A percentile compares a stretch with the other conserved stretches of the same genome.
phyloP scores from a whole-genome alignment of 30 jellyfish, hydroid and myxozoan species.

The Turritopsis dohrnii region DNA sequence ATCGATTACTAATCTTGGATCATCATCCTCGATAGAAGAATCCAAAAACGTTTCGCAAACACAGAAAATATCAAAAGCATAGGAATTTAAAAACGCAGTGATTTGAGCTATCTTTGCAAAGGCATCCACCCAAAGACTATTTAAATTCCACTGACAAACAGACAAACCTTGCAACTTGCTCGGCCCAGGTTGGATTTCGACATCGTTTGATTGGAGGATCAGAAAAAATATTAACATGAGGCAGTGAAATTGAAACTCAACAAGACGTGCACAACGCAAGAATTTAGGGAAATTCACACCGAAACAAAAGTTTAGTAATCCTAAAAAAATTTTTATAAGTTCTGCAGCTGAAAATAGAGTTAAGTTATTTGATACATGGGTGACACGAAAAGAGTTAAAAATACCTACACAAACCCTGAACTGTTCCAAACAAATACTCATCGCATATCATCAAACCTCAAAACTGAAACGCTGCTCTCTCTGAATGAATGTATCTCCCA shows the following conservation, averaged over 20 bases:
- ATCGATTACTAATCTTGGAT: background rate
- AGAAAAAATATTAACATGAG: too few species aligned
- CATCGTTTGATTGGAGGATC: background rate
- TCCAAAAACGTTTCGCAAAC: slow-evolving; percentile 5
- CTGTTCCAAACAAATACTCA: background rate
- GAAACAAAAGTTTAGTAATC: background rate
- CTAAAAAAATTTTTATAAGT: background rate
- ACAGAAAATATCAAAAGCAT: background rate
- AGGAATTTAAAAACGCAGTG: background rate
- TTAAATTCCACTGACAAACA: background rate
- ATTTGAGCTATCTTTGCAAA: background rate
- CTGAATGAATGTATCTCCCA: too few species aligned
- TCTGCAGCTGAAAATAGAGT: background rate
- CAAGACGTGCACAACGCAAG: background rate
- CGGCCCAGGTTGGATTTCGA: background rate
- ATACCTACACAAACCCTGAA: background rate
- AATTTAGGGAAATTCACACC: background rate
- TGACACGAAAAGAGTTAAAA: background rate
- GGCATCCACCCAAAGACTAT: background rate
- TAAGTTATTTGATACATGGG: too few species aligned
- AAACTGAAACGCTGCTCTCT: too few species aligned
- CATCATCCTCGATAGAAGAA: background rate
- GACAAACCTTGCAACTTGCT: background rate
- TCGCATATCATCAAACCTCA: too few species aligned
- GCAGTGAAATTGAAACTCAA: background rate